Conservation (phyloP, 1,140 invertebrate genomes). For the Drosophila malerkotliana region DNA sequence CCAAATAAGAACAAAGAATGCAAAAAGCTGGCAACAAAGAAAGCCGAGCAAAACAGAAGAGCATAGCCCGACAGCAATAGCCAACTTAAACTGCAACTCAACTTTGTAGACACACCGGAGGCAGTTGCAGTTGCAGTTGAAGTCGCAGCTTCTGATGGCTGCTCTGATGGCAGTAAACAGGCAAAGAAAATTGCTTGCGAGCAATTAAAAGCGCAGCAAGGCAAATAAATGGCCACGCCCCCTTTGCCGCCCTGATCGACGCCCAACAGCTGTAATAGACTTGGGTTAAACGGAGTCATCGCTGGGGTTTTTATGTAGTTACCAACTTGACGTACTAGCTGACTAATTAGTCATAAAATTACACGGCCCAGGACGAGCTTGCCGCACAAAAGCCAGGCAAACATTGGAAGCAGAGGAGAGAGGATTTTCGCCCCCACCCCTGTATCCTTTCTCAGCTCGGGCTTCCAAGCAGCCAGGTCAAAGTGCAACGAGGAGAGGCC, state of each 20-base stretch:
- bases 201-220: conserved; percentile 77
- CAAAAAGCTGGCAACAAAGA: conserved; percentile 32
- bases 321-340: conserved; percentile 73
- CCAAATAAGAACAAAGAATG: conserved; percentile 68
- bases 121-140: conserved; percentile 42
- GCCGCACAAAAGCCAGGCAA: conserved; percentile 59
- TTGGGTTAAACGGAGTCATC: conserved; percentile 64
- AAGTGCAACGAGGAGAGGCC: conserved; percentile 73
- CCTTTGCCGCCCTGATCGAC: conserved; percentile 44
- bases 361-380: conserved; percentile 54
- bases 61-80: conserved; percentile 30
- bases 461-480: conserved; percentile 51
- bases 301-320: conserved; percentile 53
- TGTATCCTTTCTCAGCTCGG: neutral
- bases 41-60: conserved; percentile 40
- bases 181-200: conserved; percentile 59
- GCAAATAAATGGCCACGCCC: conserved; percentile 73
- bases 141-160: conserved; percentile 10
- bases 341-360: conserved; percentile 81
- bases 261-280: conserved; percentile 51
- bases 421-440: neutral
- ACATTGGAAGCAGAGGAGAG: conserved; percentile 19
- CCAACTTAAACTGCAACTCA: conserved; percentile 75
- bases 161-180: conserved; percentile 56
- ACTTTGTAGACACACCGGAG: conserved; percentile 74